Percentiles rank a stretch among this genome's conserved stretches.
These are phyloP conservation scores for Autographa pulchrina DNA, from an alignment of 2,888 invertebrate species.

Conservation along the genomic window DNA sequence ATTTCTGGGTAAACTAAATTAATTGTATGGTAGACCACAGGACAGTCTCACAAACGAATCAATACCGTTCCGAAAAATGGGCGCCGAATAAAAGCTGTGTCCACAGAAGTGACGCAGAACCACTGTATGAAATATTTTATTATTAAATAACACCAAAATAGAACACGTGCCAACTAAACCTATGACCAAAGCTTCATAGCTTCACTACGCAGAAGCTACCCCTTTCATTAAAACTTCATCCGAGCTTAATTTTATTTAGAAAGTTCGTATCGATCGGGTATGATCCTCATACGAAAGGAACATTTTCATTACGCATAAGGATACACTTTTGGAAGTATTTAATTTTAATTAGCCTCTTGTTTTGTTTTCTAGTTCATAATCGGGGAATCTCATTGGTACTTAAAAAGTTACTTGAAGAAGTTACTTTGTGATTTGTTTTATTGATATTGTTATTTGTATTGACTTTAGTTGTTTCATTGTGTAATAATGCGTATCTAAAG, in stretches of 20 bases:
- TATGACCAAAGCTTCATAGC: background rate
- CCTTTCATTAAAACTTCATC: slow-evolving; percentile 15
- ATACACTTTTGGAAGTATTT: background rate
- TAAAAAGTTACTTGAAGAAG: background rate
- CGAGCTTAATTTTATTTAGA: slow-evolving; percentile 10
- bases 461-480: no score
- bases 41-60: no score
- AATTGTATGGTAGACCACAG: no score
- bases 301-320: slow-evolving; percentile 1
- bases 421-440: background rate
- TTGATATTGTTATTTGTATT: background rate
- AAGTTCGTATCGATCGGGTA: slow-evolving; percentile 12
- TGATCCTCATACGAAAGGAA: background rate
- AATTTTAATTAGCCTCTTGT: slow-evolving; percentile 5
- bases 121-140: no score
- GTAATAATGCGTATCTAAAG: no score
- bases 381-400: background rate
- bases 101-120: no score
- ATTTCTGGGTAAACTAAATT: no score
- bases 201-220: background rate
- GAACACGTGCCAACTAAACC: background rate
- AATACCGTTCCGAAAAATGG: no score
- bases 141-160: background rate
- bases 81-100: no score
- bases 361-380: background rate